Conservation (phyloP, 2,888 invertebrate species). For the Cheilosia grossa region DNA sequence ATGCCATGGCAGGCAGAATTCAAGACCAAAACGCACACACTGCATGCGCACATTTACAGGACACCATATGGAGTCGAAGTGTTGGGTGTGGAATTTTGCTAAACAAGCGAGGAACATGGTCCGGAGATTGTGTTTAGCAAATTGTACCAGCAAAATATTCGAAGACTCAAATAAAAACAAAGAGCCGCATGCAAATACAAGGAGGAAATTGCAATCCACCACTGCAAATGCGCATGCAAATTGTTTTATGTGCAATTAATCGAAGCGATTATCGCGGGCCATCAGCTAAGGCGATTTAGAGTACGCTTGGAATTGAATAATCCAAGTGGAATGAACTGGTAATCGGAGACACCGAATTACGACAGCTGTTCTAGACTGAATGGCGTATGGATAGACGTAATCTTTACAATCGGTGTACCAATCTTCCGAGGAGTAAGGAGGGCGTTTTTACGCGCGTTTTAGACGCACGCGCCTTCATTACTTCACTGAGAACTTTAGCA, state of each 20-base stretch:
- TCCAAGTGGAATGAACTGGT: too few species aligned
- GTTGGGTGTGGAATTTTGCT: conserved; percentile 60
- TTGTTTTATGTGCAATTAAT: conserved; percentile 24
- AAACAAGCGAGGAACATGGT: conserved; percentile 57
- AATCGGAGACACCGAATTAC: too few species aligned
- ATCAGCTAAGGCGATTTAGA: conserved; percentile 2
- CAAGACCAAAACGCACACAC: conserved; percentile 23
- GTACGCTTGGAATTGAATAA: too few species aligned
- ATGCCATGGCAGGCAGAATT: conserved; percentile 22
- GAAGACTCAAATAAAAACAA: neutral
- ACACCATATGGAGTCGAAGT: conserved; percentile 46
- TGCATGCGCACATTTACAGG: neutral
- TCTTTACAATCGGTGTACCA: too few species aligned
- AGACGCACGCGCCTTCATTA: too few species aligned
- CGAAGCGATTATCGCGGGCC: conserved; percentile 15
- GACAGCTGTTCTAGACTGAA: too few species aligned
- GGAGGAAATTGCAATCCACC: conserved; percentile 1
- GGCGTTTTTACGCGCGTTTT: too few species aligned
- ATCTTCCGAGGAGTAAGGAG: too few species aligned
- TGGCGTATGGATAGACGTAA: too few species aligned
- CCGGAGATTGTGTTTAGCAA: conserved; percentile 43
- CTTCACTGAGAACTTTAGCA: too few species aligned
- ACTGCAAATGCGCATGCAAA: conserved; percentile 8
- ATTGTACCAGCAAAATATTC: conserved; percentile 49
- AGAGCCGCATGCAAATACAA: neutral